A percentile compares a stretch with the other conserved stretches of the same genome.
Evolutionary conservation across 2,797 vertebrate species (phyloP).

Genomic region (Arctocebus calabarensis): DNA sequence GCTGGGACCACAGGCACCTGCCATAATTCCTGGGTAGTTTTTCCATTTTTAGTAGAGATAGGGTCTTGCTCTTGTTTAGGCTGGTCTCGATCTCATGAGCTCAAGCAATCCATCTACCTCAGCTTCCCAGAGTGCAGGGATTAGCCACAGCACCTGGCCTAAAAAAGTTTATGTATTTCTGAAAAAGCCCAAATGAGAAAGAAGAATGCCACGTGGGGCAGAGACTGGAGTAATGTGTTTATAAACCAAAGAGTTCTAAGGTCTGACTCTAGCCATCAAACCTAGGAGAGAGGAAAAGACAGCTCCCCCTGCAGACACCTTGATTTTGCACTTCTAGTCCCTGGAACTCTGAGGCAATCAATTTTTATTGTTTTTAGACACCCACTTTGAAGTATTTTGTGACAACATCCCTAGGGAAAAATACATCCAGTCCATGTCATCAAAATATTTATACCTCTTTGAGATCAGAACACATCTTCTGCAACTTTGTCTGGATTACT

Average conservation of each 20-base stretch:
- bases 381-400: not conserved
- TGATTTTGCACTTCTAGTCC: not conserved
- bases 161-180: not conserved
- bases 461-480: not conserved
- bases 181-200: not conserved
- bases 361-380: not conserved
- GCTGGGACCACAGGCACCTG: too few species aligned
- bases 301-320: not conserved
- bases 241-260: not conserved
- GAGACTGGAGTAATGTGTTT: not conserved
- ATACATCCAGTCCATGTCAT: rapidly evolving
- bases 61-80: too few species aligned
- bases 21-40: too few species aligned
- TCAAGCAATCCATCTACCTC: too few species aligned
- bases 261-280: not conserved
- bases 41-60: too few species aligned
- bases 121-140: too few species aligned
- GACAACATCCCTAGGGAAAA: not conserved
- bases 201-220: not conserved
- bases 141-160: too few species aligned
- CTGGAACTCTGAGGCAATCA: not conserved
- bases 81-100: too few species aligned
- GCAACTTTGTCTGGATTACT: not conserved
- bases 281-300: not conserved
- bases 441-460: not conserved